A percentile compares a stretch with the other conserved stretches of the same genome.
Evolutionary conservation across 2,888 invertebrate genomes (phyloP).

Genomic region (Octonoba sinensis): DNA sequence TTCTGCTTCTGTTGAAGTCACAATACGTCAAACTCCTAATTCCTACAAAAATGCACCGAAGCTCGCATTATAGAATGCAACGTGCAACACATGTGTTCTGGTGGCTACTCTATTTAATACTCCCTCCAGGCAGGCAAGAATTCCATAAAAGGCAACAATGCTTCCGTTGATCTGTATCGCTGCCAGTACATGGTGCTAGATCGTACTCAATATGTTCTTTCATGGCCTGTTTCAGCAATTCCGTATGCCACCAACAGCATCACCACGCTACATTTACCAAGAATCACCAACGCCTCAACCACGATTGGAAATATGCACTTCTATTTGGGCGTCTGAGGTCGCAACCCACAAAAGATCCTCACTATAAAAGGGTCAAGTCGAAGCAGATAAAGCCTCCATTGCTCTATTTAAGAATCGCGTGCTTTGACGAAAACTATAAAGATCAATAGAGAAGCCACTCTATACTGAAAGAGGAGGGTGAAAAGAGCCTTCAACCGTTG

Average conservation of each 20-base stretch:
- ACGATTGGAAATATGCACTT: conserved; percentile 45
- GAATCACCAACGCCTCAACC: conserved; percentile 47
- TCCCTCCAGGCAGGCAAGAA: not conserved
- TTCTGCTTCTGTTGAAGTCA: too few relatives aligned
- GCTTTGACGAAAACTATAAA: not conserved
- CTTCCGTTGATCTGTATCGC: conserved; percentile 30
- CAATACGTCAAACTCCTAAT: too few relatives aligned
- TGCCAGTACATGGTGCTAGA: conserved; percentile 19
- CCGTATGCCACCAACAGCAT: conserved; percentile 38
- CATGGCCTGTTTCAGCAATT: conserved; percentile 14
- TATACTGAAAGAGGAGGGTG: conserved; percentile 13
- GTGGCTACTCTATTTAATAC: too few relatives aligned
- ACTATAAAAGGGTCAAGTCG: conserved; percentile 51
- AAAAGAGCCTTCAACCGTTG: not conserved
- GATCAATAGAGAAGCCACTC: conserved; percentile 28
- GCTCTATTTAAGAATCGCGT: conserved; percentile 20
- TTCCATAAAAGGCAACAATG: conserved; percentile 32
- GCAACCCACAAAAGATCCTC: not conserved
- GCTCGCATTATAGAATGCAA: too few relatives aligned
- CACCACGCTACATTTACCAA: conserved; percentile 31
- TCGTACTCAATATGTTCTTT: conserved; percentile 28
- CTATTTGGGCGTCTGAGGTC: conserved; percentile 19
- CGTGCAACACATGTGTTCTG: too few relatives aligned
- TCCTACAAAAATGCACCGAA: too few relatives aligned
- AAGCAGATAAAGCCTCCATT: not conserved